Conservation (phyloP, 2,797 vertebrate species). For the Poecilia gillii region DNA sequence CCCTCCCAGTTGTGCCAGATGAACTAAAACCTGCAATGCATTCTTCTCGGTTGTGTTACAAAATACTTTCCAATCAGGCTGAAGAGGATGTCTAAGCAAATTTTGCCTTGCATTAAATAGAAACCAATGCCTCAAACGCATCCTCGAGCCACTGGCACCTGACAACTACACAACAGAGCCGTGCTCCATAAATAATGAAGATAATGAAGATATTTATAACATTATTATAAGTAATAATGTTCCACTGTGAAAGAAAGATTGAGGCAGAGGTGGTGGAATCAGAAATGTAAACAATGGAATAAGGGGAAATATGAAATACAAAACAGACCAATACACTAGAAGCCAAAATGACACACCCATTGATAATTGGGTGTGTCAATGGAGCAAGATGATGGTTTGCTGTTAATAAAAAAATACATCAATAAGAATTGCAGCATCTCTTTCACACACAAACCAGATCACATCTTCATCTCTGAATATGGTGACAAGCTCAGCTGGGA, state of each 20-base stretch:
- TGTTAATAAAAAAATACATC: background rate
- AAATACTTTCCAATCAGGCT: constrained; percentile 12
- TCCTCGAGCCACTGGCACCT: constrained; percentile 37
- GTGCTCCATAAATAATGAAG: constrained; percentile 69
- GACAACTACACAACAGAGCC: constrained; percentile 48
- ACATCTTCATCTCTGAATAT: constrained; percentile 25
- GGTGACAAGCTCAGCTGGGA: constrained; percentile 33
- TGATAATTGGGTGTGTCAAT: background rate
- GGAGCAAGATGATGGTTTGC: background rate
- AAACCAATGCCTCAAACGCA: constrained; percentile 24
- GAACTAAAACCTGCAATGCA: background rate
- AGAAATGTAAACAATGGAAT: constrained; percentile 13
- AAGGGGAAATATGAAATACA: constrained; percentile 11
- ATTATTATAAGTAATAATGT: constrained; percentile 4
- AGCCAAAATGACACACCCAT: no score
- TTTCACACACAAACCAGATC: background rate
- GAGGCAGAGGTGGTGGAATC: constrained; percentile 23
- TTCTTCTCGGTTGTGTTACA: constrained; percentile 7
- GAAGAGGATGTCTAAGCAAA: constrained; percentile 9
- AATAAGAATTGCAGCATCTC: background rate
- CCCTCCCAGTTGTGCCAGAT: constrained; percentile 38
- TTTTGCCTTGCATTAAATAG: background rate
- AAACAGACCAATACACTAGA: constrained; percentile 24
- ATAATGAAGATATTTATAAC: background rate
- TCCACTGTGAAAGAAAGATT: constrained; percentile 25